Conservation (phyloP, 2,797 vertebrate genomes). For the Lindbergichthys nudifrons region DNA sequence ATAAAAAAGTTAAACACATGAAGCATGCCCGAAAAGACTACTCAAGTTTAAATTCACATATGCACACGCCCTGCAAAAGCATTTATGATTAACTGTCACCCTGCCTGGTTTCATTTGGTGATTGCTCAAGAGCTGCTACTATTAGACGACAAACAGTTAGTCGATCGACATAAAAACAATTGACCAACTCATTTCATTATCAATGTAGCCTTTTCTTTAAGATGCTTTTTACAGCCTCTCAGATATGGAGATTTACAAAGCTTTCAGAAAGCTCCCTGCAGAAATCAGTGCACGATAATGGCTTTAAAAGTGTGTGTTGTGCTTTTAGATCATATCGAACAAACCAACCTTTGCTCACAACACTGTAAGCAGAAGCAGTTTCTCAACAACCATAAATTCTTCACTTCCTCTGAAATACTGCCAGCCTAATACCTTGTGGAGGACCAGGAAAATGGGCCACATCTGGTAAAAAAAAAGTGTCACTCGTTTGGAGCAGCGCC, state of each 20-base stretch:
- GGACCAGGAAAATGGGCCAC: background rate
- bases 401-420: conserved; percentile 1
- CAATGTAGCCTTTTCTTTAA: too few species aligned
- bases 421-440: background rate
- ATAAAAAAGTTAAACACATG: background rate
- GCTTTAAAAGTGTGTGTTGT: too few species aligned
- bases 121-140: background rate
- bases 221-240: too few species aligned
- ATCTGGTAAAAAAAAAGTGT: conserved; percentile 13
- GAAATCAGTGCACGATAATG: background rate
- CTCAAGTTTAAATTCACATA: background rate
- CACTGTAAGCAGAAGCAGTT: background rate
- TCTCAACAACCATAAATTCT: background rate
- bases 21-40: background rate
- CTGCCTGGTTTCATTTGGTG: background rate
- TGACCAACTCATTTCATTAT: too few species aligned
- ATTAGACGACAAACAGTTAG: background rate
- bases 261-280: background rate
- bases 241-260: background rate
- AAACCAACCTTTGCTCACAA: background rate
- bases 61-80: background rate
- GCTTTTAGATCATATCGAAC: background rate
- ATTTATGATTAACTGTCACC: background rate
- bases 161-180: too few species aligned
- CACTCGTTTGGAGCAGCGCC: background rate